These are phyloP conservation scores for Drymonia ruficornis DNA, from an alignment of 2,888 invertebrate species.

Conservation along the genomic window DNA sequence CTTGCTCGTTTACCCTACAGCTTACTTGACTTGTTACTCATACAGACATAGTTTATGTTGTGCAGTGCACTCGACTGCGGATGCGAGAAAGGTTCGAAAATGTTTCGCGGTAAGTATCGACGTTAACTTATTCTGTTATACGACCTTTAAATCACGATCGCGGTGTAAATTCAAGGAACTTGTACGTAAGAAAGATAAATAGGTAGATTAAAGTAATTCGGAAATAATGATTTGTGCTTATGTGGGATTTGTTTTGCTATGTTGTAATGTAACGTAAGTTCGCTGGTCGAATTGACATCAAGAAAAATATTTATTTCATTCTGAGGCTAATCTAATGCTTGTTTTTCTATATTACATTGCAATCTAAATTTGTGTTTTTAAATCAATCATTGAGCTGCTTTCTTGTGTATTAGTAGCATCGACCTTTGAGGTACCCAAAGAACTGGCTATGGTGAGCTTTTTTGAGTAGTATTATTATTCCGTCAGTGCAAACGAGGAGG, in stretches of 20 bases:
- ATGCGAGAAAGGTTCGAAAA: conserved; percentile 39
- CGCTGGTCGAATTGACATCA: no score
- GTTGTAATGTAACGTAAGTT: no score
- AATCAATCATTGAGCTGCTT: no score
- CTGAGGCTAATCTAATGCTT: no score
- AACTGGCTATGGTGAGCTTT: no score
- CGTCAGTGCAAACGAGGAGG: no score
- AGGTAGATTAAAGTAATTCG: conserved; percentile 29
- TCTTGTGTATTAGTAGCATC: no score
- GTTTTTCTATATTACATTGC: no score
- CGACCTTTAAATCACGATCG: conserved; percentile 31
- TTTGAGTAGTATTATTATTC: no score
- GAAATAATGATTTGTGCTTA: neutral
- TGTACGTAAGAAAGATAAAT: conserved; percentile 33
- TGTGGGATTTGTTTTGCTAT: neutral
- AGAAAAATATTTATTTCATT: no score
- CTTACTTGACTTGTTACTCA: conserved; percentile 65
- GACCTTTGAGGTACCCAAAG: no score
- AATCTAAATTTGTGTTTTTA: no score
- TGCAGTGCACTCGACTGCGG: conserved; percentile 35
- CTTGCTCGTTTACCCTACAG: conserved; percentile 56
- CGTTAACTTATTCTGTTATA: conserved; percentile 30
- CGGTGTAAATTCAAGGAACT: conserved; percentile 40
- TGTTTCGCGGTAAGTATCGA: conserved; percentile 17
- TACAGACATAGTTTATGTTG: conserved; percentile 47